Percentiles rank a stretch among this genome's conserved stretches.
Evolutionary conservation across 2,797 vertebrate species (phyloP).

Genomic region (Streptopelia turtur): DNA sequence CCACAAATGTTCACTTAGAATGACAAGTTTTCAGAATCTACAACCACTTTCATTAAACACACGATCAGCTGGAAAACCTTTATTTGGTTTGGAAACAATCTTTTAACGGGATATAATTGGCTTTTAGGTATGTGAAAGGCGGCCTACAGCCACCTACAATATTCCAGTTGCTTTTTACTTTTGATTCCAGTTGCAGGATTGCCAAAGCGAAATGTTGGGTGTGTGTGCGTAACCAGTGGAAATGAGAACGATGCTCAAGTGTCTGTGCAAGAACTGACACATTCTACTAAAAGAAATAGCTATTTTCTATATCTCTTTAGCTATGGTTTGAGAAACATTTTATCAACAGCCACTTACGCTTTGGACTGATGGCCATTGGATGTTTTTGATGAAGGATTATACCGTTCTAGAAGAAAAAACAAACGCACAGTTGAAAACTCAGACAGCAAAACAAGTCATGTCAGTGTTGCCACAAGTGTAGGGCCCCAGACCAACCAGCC

Average conservation of each 20-base stretch:
- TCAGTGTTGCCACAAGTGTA: background rate
- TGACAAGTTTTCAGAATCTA: background rate
- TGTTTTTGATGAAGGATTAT: constrained; percentile 88
- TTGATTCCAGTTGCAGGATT: background rate
- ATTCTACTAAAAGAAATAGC: background rate
- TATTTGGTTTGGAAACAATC: background rate
- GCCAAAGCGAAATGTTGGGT: background rate
- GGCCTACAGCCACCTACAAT: background rate
- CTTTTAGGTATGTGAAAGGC: background rate
- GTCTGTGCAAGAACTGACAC: background rate
- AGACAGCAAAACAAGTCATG: background rate
- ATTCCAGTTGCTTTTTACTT: background rate
- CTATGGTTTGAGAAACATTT: background rate
- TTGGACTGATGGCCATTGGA: constrained; percentile 91
- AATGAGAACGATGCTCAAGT: background rate
- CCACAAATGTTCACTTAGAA: background rate
- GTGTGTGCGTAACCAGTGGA: background rate
- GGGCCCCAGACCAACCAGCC: background rate
- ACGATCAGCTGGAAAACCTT: background rate
- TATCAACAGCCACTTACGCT: constrained; percentile 79
- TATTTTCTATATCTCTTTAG: background rate
- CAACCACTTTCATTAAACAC: background rate
- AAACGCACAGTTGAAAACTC: background rate
- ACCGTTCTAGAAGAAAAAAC: constrained; percentile 83
- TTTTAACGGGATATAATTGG: background rate